Evolutionary conservation across 35 echinoderm and acorn worm species (phyloP), one percentile per base, ranked within the genome.

Genomic region (Lytechinus pictus): DNA sequence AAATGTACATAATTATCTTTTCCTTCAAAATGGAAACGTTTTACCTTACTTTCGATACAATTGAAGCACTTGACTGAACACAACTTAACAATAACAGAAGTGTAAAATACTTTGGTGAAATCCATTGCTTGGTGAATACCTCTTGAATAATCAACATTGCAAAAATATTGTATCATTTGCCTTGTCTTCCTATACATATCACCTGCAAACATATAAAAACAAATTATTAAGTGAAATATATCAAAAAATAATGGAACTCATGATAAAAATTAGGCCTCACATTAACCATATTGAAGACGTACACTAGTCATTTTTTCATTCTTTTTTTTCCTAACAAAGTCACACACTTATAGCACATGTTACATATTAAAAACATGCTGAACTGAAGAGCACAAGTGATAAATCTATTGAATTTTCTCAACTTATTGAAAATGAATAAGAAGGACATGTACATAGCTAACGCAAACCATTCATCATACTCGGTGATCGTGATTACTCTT

Each of bases 21-120:
- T 24, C 66, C 66, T n/a, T 79, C 66, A n/a, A 79, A 79, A 16
- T 16, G 14, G 14, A 79, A n/a, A 79, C 6, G 66, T 24, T 79
- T 24, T 79, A 79, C 8, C 19, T 4, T 79, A n/a, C 66, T 24
- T 9, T 33, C 16, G 11, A 90, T 90, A 90, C 52, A 12, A 14
- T 90, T 12, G 88, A 90, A 90, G 88, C 88, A 90, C 88, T 90
- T 90, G 28, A 90, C 88, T 90, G 6, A 90, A 52, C 9, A 29
- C 4, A 44, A 90, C 27, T 3, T 90, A 21, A 90, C 55, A 27
- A 55, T 28, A 93, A 57, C 54, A 93, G 21, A 93, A 93, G 92
- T 55, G 92, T 54, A 93, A 57, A 93, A 93, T 93, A 93, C 92
- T 93, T 93, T 93, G 92, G 92, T 93, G 92, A 93, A 93, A 28